These are phyloP conservation scores for Ecliptopera silaceata DNA, from an alignment of 2,888 invertebrate genomes.

Conservation along the genomic window DNA sequence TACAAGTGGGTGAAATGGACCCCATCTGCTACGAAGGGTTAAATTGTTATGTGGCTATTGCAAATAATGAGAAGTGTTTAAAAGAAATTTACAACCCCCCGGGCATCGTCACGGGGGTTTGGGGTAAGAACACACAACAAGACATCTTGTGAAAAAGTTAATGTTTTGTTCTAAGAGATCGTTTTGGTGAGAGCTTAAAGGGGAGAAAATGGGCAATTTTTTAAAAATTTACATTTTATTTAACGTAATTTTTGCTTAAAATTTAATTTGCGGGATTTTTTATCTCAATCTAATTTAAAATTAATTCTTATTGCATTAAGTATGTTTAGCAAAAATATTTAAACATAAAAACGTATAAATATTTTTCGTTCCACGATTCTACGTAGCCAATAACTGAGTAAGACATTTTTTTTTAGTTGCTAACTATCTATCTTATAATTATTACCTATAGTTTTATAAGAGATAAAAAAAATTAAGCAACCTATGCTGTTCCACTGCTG, in stretches of 20 bases:
- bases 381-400: no score
- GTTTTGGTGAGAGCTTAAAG: conserved; percentile 14
- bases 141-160: conserved; percentile 42
- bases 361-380: no score
- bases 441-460: no score
- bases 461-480: no score
- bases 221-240: neutral
- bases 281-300: no score
- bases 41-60: conserved; percentile 74
- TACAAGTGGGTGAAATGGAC: conserved; percentile 46
- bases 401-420: no score
- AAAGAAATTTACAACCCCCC: conserved; percentile 71
- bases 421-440: no score
- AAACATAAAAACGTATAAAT: no score
- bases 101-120: conserved; percentile 47
- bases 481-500: no score
- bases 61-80: conserved; percentile 75
- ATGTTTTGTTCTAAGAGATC: conserved; percentile 17
- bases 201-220: conserved; percentile 2
- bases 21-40: conserved; percentile 76
- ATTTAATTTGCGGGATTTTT: no score
- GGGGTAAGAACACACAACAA: conserved; percentile 55
- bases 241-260: neutral
- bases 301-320: no score
- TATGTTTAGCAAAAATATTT: no score